These are phyloP conservation scores for Platygyra sinensis DNA, from an alignment of 64 coral and sea anemone genomes.

Conservation along the genomic window DNA sequence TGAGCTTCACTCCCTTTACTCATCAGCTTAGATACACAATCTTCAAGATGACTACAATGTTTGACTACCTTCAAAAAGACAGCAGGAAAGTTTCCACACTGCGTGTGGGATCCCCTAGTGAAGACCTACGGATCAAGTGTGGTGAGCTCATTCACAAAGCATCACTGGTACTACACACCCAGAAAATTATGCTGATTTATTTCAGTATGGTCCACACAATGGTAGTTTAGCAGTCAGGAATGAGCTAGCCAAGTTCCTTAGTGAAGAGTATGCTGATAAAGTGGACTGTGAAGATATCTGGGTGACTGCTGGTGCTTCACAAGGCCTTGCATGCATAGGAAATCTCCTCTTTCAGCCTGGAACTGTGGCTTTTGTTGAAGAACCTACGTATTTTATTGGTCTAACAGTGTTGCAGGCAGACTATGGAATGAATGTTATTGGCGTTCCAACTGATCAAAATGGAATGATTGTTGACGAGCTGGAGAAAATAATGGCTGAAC, in stretches of 20 bases:
- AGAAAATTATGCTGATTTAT: conserved; percentile 38
- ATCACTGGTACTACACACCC: conserved; percentile 1
- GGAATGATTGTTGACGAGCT: conserved; percentile 82
- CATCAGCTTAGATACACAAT: background rate
- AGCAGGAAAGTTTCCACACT: background rate
- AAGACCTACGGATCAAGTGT: background rate
- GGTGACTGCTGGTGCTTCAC: conserved; percentile 80
- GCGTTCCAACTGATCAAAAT: conserved; percentile 66
- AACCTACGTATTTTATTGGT: conserved; percentile 85
- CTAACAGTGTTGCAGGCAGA: conserved; percentile 59
- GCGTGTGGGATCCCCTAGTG: conserved; percentile 9
- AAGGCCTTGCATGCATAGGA: conserved; percentile 57
- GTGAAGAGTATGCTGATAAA: conserved; percentile 45
- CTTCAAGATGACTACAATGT: conserved; percentile 40
- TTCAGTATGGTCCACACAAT: conserved; percentile 81
- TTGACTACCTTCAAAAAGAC: conserved; percentile 6
- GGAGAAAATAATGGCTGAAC: conserved; percentile 67
- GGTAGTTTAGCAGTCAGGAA: conserved; percentile 54
- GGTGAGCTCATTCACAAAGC: conserved; percentile 31
- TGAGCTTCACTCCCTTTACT: background rate
- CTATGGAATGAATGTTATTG: conserved; percentile 66
- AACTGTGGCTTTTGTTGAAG: conserved; percentile 85
- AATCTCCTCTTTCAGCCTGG: conserved; percentile 59
- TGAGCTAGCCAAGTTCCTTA: conserved; percentile 84
- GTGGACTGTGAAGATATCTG: conserved; percentile 68